Conservation (phyloP, 2,797 vertebrate species). For the Hypotaenidia philippensis region DNA sequence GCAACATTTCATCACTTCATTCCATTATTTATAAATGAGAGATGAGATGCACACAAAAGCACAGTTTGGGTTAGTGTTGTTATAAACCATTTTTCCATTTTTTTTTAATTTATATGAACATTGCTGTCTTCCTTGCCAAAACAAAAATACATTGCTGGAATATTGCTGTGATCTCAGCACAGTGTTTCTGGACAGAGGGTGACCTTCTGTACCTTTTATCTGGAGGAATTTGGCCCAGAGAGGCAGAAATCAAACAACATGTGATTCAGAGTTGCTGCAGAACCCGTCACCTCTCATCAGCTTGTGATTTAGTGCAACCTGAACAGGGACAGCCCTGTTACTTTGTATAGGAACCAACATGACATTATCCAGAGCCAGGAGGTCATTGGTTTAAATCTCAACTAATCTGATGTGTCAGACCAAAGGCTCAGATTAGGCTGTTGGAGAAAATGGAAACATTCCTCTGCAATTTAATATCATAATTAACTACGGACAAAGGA, state of each 20-base stretch:
- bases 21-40: neutral
- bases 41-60: neutral
- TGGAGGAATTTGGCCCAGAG: slow-evolving; percentile 57
- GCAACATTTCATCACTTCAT: neutral
- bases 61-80: neutral
- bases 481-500: slow-evolving; percentile 73
- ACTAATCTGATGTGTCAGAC: slow-evolving; percentile 78
- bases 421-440: slow-evolving; percentile 75
- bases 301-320: slow-evolving; percentile 74
- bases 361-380: slow-evolving; percentile 75
- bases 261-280: slow-evolving; percentile 58
- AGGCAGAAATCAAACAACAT: slow-evolving; percentile 67
- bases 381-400: slow-evolving; percentile 75
- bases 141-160: neutral
- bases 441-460: slow-evolving; percentile 68
- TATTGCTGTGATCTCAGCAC: slow-evolving; percentile 29
- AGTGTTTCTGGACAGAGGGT: slow-evolving; percentile 24
- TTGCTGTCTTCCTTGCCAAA: neutral
- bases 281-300: slow-evolving; percentile 65
- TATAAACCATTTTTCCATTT: neutral
- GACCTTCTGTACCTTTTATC: slow-evolving; percentile 60
- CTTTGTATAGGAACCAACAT: slow-evolving; percentile 65
- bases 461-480: slow-evolving; percentile 75
- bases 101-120: neutral
- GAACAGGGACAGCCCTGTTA: slow-evolving; percentile 56